Evolutionary conservation across 2,113 vertebrate genomes (phyloP), one percentile per base, ranked within the genome.

Genomic region (Agelaius phoeniceus): DNA sequence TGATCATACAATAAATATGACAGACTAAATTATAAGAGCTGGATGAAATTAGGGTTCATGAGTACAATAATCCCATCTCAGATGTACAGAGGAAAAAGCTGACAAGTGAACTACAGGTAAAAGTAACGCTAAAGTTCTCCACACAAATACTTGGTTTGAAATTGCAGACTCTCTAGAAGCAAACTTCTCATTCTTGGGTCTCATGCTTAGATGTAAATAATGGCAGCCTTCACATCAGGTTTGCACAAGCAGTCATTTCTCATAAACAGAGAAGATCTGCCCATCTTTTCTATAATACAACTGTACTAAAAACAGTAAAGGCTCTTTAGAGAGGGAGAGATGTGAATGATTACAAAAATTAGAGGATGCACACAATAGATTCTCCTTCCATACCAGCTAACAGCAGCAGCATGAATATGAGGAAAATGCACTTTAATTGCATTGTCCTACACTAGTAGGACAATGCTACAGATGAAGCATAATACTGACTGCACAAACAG

Each of bases 281-380:
- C 67, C 85, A 33, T 62, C 33, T 83, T 82, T 71, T 80, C 51
- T 62, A 14, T 37, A 82, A 87, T 8, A 73, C 0, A 59, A 41
- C 14, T 2, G 23, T 48, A 73, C 30, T 88, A 87, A 77, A 74
- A 71, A 8, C n/a, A 82, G 59, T 22, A 82, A 79, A 76, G 20
- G 77, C 44, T 95, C 87, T 94, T 92, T 63, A 81, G 82, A 85
- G 84, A 83, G 84, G 81, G 67, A 89, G 80, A 96, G 91, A 85
- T 13, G 10, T 19, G 30, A 94, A 73, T 7, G 2, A 61, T 43
- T 71, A n/a, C 67, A 84, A 52, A 65, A 15, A 52, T 10, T 18
- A 22, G 67, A 8, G 9, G 65, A 89, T 72, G n/a, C 21, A 61
- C 15, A 44, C 7, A 73, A 28, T 8, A 43, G 21, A 15, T 69